phyloP scores from a whole-genome alignment of 2,888 invertebrate species.

The Crioceris asparagi region DNA sequence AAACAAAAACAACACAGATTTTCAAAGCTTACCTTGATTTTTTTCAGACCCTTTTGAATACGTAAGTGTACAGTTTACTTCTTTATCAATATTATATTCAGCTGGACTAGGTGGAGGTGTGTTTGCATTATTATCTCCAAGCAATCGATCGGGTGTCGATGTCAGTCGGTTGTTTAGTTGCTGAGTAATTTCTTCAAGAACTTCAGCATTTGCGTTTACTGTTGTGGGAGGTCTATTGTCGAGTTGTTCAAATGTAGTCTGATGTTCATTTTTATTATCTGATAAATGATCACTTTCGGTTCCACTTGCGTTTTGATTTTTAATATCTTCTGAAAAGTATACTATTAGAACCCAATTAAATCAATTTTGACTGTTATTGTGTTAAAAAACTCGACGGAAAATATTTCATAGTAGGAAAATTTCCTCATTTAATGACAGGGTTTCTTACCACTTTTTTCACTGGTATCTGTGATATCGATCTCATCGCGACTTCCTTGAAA shows the following conservation, averaged over 20 bases:
- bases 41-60: too few relatives aligned
- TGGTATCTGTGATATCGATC: conserved; percentile 25
- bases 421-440: too few relatives aligned
- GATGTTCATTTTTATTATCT: conserved; percentile 28
- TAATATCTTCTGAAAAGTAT: conserved; percentile 19
- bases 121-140: conserved; percentile 23
- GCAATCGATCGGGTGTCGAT: conserved; percentile 19
- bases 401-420: too few relatives aligned
- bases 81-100: conserved; percentile 26
- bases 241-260: conserved; percentile 16
- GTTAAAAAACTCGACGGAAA: too few relatives aligned
- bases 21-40: neutral
- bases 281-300: conserved; percentile 31
- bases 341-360: too few relatives aligned
- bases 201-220: conserved; percentile 22
- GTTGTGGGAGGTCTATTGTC: conserved; percentile 13
- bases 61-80: too few relatives aligned
- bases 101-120: conserved; percentile 38
- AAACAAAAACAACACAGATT: too few relatives aligned
- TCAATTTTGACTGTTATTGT: too few relatives aligned
- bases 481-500: conserved; percentile 29
- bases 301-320: conserved; percentile 25
- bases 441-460: conserved; percentile 28
- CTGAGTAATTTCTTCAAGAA: conserved; percentile 31
- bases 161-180: conserved; percentile 31